These are phyloP conservation scores for Ceratitis capitata DNA, from an alignment of 1,140 invertebrate genomes.

Conservation along the genomic window DNA sequence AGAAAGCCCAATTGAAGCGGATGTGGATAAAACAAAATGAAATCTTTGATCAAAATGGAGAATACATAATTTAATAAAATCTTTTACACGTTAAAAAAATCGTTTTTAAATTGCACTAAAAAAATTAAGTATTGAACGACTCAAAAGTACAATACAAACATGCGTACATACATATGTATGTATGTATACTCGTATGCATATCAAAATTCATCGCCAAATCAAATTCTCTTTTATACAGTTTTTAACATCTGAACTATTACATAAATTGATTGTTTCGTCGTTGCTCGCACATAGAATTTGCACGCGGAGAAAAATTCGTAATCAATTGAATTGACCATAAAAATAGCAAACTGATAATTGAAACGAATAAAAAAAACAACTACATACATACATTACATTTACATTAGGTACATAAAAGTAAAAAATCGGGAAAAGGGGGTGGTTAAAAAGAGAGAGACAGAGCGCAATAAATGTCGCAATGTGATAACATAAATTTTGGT, in stretches of 20 bases:
- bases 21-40: too few relatives aligned
- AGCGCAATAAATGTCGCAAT: background rate
- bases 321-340: constrained; percentile 5
- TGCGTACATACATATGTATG: background rate
- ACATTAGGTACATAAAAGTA: too few relatives aligned
- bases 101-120: too few relatives aligned
- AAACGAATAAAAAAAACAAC: background rate
- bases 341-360: background rate
- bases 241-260: background rate
- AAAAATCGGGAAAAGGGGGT: background rate
- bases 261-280: background rate
- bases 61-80: too few relatives aligned
- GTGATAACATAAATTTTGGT: background rate
- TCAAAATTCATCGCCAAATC: background rate
- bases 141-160: too few relatives aligned
- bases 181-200: background rate
- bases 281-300: background rate
- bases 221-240: background rate
- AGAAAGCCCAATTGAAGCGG: too few relatives aligned
- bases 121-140: too few relatives aligned
- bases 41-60: too few relatives aligned
- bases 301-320: background rate
- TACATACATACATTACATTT: too few relatives aligned
- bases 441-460: background rate
- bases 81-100: too few relatives aligned